phyloP scores from a whole-genome alignment of 2,797 vertebrate species.

The Tapirus indicus region DNA sequence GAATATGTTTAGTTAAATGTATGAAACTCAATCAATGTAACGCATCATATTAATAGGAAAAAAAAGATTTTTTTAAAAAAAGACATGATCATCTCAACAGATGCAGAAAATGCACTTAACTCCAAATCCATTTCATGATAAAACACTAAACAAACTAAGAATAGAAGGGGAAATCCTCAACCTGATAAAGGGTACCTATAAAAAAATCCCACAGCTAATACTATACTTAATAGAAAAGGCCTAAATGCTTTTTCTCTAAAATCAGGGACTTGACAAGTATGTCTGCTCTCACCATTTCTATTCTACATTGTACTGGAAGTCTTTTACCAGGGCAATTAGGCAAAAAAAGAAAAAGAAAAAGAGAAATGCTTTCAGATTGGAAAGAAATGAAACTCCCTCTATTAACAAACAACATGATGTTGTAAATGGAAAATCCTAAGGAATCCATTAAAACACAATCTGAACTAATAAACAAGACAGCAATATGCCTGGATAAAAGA shows the following conservation, averaged over 20 bases:
- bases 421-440: background rate
- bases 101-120: background rate
- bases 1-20: background rate
- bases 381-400: background rate
- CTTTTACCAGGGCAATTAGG: background rate
- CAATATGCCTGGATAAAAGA: background rate
- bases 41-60: background rate
- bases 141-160: background rate
- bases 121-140: background rate
- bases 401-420: background rate
- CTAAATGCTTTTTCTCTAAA: background rate
- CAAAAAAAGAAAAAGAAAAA: background rate
- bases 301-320: background rate
- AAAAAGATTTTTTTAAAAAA: background rate
- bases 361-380: background rate
- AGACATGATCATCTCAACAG: background rate
- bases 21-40: background rate
- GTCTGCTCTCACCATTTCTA: background rate
- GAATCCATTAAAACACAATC: background rate
- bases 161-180: background rate
- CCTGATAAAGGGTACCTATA: background rate
- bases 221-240: background rate
- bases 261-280: background rate
- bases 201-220: background rate
- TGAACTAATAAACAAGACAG: background rate